Base-by-base conservation (phyloP, 2,797 vertebrate species). In the Fistularia commersonii region DNA sequence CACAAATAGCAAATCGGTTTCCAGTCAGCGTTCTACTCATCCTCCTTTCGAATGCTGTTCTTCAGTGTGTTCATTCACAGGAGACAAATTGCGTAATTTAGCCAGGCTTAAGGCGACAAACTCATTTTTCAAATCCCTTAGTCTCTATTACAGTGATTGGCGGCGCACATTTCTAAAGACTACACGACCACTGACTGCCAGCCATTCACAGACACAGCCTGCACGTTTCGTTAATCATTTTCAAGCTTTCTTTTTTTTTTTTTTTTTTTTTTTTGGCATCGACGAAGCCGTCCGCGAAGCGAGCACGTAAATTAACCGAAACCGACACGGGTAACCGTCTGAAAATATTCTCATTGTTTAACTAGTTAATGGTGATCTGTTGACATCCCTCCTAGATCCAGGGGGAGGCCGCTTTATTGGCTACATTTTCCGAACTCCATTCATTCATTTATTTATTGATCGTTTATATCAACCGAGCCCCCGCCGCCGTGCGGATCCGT, bases 381-480 rank as follows among this genome's bases (percentile, higher is more conserved):
- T 40, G 14, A 41, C 11, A 9, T 41, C 31, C 12, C 5, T 8
- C 10, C 11, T 6, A 11, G 8, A n/a, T 12, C 42, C 32, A 14
- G 7, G 34, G 41, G 34, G 41, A 59, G 48, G 12, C 34, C 8
- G 10, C 3, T 8, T 31, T 32, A 43, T 48, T n/a, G 46, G 8
- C 37, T 47, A 32, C 4, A 55, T 58, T 70, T 63, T 64, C 50
- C 32, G 54, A 61, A 50, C 23, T 49, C 41, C 11, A 41, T 46
- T 33, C 38, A 48, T 11, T 37, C 59, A 48, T 64, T 54, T 57
- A 72, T 74, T 61, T 57, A 72, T 74, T 61, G 61, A 74, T 63
- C 8, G 32, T 54, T 32, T 58, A 52, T 67, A 59, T 66, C 14
- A 52, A 46, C 48, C 50, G 64, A 63, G 32, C 12, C 46, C 41